Percentiles rank a stretch among this genome's conserved stretches.
Evolutionary conservation across 2,888 invertebrate genomes (phyloP).

Genomic region (Dryomyza anilis): DNA sequence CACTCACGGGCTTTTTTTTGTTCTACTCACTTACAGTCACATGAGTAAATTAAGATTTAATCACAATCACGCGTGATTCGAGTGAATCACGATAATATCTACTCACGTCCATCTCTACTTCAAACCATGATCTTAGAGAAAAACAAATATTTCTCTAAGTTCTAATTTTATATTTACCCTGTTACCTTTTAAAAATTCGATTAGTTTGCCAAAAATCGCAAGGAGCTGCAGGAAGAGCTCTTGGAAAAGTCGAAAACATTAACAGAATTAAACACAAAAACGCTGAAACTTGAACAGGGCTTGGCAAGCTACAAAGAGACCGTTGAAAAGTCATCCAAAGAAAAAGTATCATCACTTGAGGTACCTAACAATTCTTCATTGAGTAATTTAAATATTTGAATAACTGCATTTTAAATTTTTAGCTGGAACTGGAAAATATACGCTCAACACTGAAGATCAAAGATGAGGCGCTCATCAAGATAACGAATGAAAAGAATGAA

Average conservation of each 20-base stretch:
- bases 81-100: no score
- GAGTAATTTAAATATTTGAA: background rate
- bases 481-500: conserved; percentile 21
- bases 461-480: background rate
- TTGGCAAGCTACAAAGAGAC: background rate
- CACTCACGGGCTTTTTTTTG: no score
- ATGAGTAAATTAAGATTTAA: no score
- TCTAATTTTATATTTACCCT: no score
- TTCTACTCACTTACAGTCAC: no score
- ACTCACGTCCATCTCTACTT: no score
- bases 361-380: background rate
- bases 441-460: background rate
- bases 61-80: no score
- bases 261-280: background rate
- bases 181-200: no score
- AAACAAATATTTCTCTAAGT: no score
- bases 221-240: conserved; percentile 27
- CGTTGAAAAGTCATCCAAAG: background rate
- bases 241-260: conserved; percentile 29
- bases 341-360: background rate
- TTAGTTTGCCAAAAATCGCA: no score
- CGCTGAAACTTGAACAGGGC: background rate
- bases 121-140: no score
- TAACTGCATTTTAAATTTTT: background rate
- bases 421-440: background rate